Base-by-base conservation (phyloP, 1,140 invertebrate genomes). In the Heliconius eleuchia region DNA sequence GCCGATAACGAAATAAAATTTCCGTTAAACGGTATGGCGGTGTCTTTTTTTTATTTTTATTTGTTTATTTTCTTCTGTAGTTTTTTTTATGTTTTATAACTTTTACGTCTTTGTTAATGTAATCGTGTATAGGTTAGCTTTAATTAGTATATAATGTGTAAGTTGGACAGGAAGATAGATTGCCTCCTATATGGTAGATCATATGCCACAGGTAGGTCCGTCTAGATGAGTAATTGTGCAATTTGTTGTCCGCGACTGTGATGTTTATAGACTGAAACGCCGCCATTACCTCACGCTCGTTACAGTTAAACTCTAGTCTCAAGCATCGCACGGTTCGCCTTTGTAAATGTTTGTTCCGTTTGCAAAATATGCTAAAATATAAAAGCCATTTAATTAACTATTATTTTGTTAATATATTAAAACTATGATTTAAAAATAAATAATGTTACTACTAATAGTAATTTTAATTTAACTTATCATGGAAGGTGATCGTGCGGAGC, bases 251-350 rank as follows among this genome's bases (percentile, higher is more conserved):
- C 89, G 93, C 90, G 91, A 93, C 93, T 94, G 92, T 94, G 92
- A 94, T 94, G 92, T 93, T 94, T 93, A 92, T 94, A 94, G 93
- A 94, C 93, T 94, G 93, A 94, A 90, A 91, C 84, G 91, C 92
- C 93, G 90, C 92, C 90, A 93, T 92, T 94, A 94, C 93, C 93
- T 94, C 93, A 92, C 92, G 91, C 89, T 92, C 88, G 90, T 89
- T 92, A 90, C 88, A 89, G 88, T 86, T 91, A 82, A 82, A 86
- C 88, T 94, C 92, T 93, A 94, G 92, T 94, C 92, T 88, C 81
- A 82, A 84, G 87, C 88, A 88, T 86, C 87, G 90, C 87, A 85
- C 84, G 81, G 82, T 78, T 37, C 60, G 60, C 60, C 60, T 66
- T 30, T 66, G 60, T 66, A 66, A 66, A 52, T 37, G 8, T 37